phyloP scores from a whole-genome alignment of 2,797 vertebrate species.

The Phylloscopus collybita region DNA sequence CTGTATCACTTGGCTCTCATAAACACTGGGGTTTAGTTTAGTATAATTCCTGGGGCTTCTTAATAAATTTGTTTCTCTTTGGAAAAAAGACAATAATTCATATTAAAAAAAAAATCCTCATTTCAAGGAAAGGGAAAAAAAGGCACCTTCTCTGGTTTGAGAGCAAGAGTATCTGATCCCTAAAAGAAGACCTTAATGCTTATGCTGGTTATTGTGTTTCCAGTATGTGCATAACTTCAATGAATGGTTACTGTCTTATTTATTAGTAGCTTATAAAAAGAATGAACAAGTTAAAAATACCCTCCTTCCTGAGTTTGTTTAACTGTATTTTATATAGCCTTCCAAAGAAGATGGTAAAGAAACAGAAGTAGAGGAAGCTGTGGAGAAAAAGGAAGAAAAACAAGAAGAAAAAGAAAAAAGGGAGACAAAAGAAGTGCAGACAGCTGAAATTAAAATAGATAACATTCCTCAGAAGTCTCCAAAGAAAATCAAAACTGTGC shows the following conservation, averaged over 20 bases:
- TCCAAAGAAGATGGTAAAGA: constrained; percentile 78
- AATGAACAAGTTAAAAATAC: not conserved
- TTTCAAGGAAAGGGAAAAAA: not conserved
- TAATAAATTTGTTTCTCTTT: not conserved
- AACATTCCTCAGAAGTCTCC: constrained; percentile 81
- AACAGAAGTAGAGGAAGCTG: constrained; percentile 54
- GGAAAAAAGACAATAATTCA: not conserved
- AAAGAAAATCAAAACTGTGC: constrained; percentile 91
- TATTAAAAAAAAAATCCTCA: not conserved
- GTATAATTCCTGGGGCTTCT: not conserved
- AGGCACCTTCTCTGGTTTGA: not conserved
- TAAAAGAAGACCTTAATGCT: not conserved
- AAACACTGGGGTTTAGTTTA: not conserved
- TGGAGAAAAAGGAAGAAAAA: constrained; percentile 71
- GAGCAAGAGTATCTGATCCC: not conserved
- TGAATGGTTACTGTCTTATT: not conserved
- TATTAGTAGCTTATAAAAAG: not conserved
- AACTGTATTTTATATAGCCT: constrained; percentile 74
- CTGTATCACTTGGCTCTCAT: not conserved
- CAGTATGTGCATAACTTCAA: not conserved
- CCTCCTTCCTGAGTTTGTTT: not conserved
- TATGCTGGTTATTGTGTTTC: not conserved
- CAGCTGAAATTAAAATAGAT: constrained; percentile 75
- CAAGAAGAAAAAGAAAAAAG: constrained; percentile 71
- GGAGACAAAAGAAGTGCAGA: constrained; percentile 80